These are phyloP conservation scores for Accipiter cooperii DNA, from an alignment of 2,113 vertebrate species.

Conservation along the genomic window DNA sequence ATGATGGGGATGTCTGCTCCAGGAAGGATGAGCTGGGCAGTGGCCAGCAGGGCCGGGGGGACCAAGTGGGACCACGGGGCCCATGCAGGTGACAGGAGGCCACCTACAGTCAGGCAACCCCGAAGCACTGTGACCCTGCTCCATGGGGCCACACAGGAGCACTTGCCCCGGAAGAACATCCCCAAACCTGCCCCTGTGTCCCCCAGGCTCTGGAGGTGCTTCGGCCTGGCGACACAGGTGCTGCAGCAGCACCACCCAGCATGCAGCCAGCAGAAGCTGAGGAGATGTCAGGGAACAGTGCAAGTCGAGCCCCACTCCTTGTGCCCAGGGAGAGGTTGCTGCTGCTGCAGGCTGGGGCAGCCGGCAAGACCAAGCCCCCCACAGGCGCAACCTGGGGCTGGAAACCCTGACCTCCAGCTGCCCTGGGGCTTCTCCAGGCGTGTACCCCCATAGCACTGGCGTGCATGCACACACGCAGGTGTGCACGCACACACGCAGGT, in stretches of 20 bases:
- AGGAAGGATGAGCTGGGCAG: not conserved
- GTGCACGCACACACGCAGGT: not conserved
- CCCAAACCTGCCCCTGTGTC: not conserved
- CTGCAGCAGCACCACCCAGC: not conserved
- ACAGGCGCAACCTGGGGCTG: not conserved
- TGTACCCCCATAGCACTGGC: not conserved
- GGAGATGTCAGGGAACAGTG: accelerated
- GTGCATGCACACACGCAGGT: accelerated
- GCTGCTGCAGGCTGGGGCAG: not conserved
- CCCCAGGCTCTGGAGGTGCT: not conserved
- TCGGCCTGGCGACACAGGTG: accelerated
- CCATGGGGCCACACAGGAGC: not conserved
- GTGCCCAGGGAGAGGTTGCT: not conserved
- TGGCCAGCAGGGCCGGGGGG: not conserved
- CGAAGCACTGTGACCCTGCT: not conserved
- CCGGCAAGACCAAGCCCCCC: not conserved
- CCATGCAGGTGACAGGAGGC: not conserved
- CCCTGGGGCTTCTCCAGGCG: not conserved
- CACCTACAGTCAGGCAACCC: not conserved
- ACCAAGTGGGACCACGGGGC: not conserved
- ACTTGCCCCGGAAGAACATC: not conserved
- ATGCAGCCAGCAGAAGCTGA: accelerated
- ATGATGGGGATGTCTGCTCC: not conserved
- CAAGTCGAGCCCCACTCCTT: not conserved
- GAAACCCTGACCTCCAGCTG: not conserved